Evolutionary conservation across 2,113 vertebrate genomes (phyloP).

Genomic region (Cavia porcellus): DNA sequence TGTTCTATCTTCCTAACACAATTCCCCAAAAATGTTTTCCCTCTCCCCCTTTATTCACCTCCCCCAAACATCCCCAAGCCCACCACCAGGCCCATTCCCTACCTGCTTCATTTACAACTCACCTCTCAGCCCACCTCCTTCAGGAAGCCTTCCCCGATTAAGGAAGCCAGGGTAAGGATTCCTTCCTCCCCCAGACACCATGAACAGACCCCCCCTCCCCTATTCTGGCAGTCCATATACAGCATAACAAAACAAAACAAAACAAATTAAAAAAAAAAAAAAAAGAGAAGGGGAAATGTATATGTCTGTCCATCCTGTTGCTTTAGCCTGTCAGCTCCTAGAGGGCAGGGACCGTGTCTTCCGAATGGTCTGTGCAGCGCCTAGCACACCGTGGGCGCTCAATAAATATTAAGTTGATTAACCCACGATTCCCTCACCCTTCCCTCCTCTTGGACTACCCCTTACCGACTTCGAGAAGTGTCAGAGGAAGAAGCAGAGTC

Average conservation of each 20-base stretch:
- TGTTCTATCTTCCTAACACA: slow-evolving; percentile 64
- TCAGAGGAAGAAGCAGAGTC: slow-evolving; percentile 85
- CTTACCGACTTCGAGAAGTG: slow-evolving; percentile 86
- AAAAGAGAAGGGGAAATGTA: slow-evolving; percentile 85
- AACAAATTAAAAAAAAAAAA: slow-evolving; percentile 62
- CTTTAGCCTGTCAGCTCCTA: slow-evolving; percentile 87
- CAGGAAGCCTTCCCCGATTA: slow-evolving; percentile 86
- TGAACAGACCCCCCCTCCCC: slow-evolving; percentile 80
- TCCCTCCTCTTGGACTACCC: slow-evolving; percentile 73
- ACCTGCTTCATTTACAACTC: slow-evolving; percentile 85
- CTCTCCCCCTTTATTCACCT: slow-evolving; percentile 71
- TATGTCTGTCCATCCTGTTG: slow-evolving; percentile 87
- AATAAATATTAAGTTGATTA: slow-evolving; percentile 87
- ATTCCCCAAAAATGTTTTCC: slow-evolving; percentile 68
- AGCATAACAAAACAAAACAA: slow-evolving; percentile 83
- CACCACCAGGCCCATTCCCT: slow-evolving; percentile 82
- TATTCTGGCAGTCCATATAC: slow-evolving; percentile 85
- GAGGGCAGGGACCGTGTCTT: slow-evolving; percentile 87
- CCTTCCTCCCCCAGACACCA: slow-evolving; percentile 85
- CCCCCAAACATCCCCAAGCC: slow-evolving; percentile 75
- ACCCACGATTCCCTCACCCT: slow-evolving; percentile 77
- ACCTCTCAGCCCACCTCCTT: slow-evolving; percentile 86
- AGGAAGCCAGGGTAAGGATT: slow-evolving; percentile 85
- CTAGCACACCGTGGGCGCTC: slow-evolving; percentile 87
- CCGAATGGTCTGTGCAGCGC: slow-evolving; percentile 87